Evolutionary conservation across 2,888 invertebrate species (phyloP).

Genomic region (Caenorhabditis sulstoni): DNA sequence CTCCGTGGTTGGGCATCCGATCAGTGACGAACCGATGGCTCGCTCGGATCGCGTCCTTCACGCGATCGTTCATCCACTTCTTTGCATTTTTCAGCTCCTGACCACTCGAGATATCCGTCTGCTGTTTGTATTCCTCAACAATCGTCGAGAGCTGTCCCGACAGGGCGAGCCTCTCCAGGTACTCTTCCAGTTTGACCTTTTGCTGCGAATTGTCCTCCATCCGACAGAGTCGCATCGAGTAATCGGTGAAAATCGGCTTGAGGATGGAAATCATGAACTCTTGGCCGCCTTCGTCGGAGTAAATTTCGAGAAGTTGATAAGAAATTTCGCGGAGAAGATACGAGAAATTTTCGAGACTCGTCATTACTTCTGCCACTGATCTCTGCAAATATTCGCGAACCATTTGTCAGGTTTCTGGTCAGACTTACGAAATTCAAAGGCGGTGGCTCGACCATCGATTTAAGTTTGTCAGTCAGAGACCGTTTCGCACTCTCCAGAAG

Average conservation of each 20-base stretch:
- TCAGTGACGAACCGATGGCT: constrained; percentile 60
- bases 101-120: constrained; percentile 27
- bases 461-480: constrained; percentile 42
- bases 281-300: constrained; percentile 29
- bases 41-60: constrained; percentile 57
- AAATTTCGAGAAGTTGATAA: constrained; percentile 41
- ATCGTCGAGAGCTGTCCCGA: constrained; percentile 50
- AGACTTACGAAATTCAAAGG: constrained; percentile 50
- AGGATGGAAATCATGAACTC: constrained; percentile 44
- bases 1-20: constrained; percentile 59
- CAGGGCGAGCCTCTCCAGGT: constrained; percentile 45
- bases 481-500: constrained; percentile 47
- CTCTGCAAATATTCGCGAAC: constrained; percentile 38
- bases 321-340: constrained; percentile 50
- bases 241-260: constrained; percentile 56
- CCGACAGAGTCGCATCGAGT: constrained; percentile 33
- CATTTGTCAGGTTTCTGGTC: not conserved
- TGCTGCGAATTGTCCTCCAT: constrained; percentile 52
- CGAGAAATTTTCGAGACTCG: constrained; percentile 50
- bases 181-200: constrained; percentile 53
- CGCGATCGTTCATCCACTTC: constrained; percentile 60
- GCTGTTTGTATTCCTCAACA: constrained; percentile 49
- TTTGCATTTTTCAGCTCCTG: constrained; percentile 55
- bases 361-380: constrained; percentile 44
- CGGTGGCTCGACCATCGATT: constrained; percentile 50